phyloP scores from a whole-genome alignment of 2,113 vertebrate species.

The Cheirogaleus medius region DNA sequence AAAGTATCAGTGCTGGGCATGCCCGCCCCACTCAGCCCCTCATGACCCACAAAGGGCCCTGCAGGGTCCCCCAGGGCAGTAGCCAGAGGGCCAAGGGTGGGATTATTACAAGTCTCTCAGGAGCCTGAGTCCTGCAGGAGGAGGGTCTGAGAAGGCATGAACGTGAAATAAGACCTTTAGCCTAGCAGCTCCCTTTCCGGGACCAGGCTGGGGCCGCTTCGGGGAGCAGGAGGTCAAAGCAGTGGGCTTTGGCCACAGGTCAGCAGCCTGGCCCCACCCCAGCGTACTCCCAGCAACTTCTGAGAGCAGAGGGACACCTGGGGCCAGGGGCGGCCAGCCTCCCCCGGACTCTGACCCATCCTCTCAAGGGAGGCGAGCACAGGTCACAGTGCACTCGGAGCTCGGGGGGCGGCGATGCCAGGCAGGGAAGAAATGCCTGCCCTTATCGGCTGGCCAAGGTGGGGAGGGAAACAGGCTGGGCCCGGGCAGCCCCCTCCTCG shows the following conservation, averaged over 20 bases:
- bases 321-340: neutral
- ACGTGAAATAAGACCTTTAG: neutral
- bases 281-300: neutral
- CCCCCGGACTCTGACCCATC: neutral
- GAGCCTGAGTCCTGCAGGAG: neutral
- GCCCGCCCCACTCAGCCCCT: neutral
- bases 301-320: neutral
- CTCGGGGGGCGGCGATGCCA: neutral
- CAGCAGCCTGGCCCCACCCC: neutral
- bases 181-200: neutral
- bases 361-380: neutral
- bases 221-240: neutral
- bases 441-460: conserved; percentile 62
- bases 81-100: neutral
- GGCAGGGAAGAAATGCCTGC: neutral
- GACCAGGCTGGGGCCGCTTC: neutral
- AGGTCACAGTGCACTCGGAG: neutral
- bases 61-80: neutral
- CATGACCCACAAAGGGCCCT: neutral
- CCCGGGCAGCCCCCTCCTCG: conserved; percentile 63
- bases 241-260: neutral
- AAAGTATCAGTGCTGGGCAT: neutral
- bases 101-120: neutral
- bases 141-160: neutral
- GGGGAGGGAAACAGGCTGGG: conserved; percentile 23